Percentiles rank a stretch among this genome's conserved stretches.
Evolutionary conservation across 2,797 vertebrate species (phyloP).

Genomic region (Coranthus polyacanthus): DNA sequence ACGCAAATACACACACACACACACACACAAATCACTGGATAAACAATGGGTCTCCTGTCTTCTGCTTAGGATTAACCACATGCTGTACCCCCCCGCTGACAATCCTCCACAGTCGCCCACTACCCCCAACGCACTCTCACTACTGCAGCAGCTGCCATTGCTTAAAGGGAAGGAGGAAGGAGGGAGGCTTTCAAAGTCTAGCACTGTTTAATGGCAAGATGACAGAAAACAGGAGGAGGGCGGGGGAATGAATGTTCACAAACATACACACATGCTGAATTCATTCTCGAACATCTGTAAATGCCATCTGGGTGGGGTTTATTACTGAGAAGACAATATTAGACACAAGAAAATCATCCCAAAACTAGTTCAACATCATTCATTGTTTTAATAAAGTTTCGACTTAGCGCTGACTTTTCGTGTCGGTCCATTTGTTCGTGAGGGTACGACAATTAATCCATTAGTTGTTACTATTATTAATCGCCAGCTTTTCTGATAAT

Average conservation of each 20-base stretch:
- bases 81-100: constrained; percentile 70
- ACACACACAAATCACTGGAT: constrained; percentile 56
- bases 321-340: neutral
- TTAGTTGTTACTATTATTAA: too few relatives aligned
- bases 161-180: constrained; percentile 51
- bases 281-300: neutral
- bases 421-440: too few relatives aligned
- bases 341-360: too few relatives aligned
- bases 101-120: constrained; percentile 65
- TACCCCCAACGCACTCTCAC: constrained; percentile 52
- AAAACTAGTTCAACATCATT: too few relatives aligned
- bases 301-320: constrained; percentile 6
- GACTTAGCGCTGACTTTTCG: too few relatives aligned
- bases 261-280: neutral
- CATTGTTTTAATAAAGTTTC: too few relatives aligned
- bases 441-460: too few relatives aligned
- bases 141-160: constrained; percentile 73
- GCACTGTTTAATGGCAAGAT: neutral
- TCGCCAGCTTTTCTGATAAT: too few relatives aligned
- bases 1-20: constrained; percentile 36
- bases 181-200: constrained; percentile 19
- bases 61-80: constrained; percentile 80
- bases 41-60: constrained; percentile 83
- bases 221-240: neutral
- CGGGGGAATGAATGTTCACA: neutral